Base-by-base conservation (phyloP, 2,888 invertebrate species). In the Zeuzera pyrina region DNA sequence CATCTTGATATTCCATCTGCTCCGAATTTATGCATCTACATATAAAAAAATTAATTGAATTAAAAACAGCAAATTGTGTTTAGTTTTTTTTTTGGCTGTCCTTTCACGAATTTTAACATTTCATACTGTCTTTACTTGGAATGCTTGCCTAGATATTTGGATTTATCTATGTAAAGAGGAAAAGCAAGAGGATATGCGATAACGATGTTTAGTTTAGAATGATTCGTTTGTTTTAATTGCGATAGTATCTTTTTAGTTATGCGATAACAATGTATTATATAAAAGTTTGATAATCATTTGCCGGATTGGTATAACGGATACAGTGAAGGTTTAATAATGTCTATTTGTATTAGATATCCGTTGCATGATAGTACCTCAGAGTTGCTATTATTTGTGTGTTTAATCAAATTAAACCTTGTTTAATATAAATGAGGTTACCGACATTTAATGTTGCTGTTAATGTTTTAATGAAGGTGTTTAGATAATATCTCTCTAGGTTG, bases 401-500 rank as follows among this genome's bases (percentile, higher is more conserved):
- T 5, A 29, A 37, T 28, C 31, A 41, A 38, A 24, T 36, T 27
- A 32, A 59, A 54, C 61, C 59, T 63, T 66, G 59, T 54, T 51
- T 45, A 43, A 51, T 61, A 45, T 55, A 52, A 54, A 57, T 61
- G 57, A 64, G 64, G 64, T 55, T 60, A 49, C 50, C 43, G 42
- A 44, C 53, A 47, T 51, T 47, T 54, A 55, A 54, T 50, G 46
- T 47, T 50, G 50, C 51, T 60, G 57, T 56, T 46, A 58, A 59
- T 56, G 50, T 47, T 44, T n/a, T 65, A 68, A 71, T 72, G 71
- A 69, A 57, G 47, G 42, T 51, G 47, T 39, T 46, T 42, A 49
- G 72, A 73, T 73, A 50, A 11, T 19, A 74, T 76, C 74, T 77
- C 70, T 76, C 69, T 77, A 73, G 77, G 77, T 76, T 70, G 74